phyloP scores from a whole-genome alignment of 1,140 invertebrate genomes.

The Meloidogyne exigua region DNA sequence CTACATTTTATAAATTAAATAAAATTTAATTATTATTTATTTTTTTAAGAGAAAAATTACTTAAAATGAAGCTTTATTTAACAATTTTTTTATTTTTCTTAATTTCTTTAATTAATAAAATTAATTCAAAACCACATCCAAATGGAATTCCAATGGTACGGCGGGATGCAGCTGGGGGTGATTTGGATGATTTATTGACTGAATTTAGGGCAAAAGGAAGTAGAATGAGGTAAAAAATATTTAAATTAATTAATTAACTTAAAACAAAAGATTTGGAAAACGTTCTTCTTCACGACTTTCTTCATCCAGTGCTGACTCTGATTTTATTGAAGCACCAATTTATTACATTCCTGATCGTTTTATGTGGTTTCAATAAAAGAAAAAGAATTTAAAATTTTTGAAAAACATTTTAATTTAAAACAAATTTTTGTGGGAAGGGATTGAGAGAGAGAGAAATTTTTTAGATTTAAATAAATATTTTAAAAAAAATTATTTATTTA shows the following conservation, averaged over 20 bases:
- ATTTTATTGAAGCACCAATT: slow-evolving; percentile 1
- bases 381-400: background rate
- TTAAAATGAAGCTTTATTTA: background rate
- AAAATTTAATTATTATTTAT: background rate
- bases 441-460: background rate
- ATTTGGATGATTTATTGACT: slow-evolving; percentile 18
- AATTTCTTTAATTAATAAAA: background rate
- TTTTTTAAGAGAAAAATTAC: background rate
- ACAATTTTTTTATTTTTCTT: background rate
- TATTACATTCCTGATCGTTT: slow-evolving; percentile 2
- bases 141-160: slow-evolving; percentile 17
- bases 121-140: slow-evolving; percentile 1
- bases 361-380: background rate
- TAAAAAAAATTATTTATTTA: no score
- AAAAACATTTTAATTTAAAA: background rate
- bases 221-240: slow-evolving; percentile 22
- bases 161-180: background rate
- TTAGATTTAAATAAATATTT: no score
- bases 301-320: background rate
- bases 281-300: background rate
- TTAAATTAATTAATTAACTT: background rate
- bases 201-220: slow-evolving; percentile 26
- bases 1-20: no score
- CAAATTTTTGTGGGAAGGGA: background rate
- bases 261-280: background rate